Evolutionary conservation across 2,888 invertebrate species (phyloP).

Genomic region (Bibio marci): DNA sequence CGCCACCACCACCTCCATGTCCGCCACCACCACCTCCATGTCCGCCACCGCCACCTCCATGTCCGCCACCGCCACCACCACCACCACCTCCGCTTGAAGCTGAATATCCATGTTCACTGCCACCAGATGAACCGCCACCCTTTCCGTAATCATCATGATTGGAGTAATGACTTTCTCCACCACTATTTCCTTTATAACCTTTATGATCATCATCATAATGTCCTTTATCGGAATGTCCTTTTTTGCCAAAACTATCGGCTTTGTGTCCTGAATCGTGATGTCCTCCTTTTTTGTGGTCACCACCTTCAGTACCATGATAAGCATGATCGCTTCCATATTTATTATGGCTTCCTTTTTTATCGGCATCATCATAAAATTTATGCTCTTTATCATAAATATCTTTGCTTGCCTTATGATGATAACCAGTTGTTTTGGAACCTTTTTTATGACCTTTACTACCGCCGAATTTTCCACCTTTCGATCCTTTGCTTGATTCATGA

Average conservation of each 20-base stretch:
- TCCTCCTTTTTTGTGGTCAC: conserved; percentile 66
- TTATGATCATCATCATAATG: conserved; percentile 71
- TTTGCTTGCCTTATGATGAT: conserved; percentile 72
- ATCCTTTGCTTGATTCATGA: conserved; percentile 61
- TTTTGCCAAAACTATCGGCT: conserved; percentile 51
- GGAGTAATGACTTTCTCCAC: conserved; percentile 56
- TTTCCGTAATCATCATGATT: conserved; percentile 63
- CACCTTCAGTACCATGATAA: conserved; percentile 60
- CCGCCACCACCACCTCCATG: not conserved
- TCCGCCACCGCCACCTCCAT: conserved; percentile 12
- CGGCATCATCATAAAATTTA: conserved; percentile 75
- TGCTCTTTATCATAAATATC: conserved; percentile 76
- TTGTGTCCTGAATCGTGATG: conserved; percentile 63
- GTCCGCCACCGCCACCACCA: conserved; percentile 19
- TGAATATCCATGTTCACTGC: conserved; percentile 56
- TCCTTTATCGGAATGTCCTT: conserved; percentile 65
- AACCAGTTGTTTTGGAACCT: conserved; percentile 67
- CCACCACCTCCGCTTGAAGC: conserved; percentile 3
- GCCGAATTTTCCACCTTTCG: conserved; percentile 63
- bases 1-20: not conserved
- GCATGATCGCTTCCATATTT: conserved; percentile 67
- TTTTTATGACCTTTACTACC: conserved; percentile 75
- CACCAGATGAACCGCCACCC: conserved; percentile 57
- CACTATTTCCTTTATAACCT: conserved; percentile 59
- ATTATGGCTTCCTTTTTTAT: conserved; percentile 68